Evolutionary conservation across 2,113 vertebrate species (phyloP).

Genomic region (Microcebus tavaratra): DNA sequence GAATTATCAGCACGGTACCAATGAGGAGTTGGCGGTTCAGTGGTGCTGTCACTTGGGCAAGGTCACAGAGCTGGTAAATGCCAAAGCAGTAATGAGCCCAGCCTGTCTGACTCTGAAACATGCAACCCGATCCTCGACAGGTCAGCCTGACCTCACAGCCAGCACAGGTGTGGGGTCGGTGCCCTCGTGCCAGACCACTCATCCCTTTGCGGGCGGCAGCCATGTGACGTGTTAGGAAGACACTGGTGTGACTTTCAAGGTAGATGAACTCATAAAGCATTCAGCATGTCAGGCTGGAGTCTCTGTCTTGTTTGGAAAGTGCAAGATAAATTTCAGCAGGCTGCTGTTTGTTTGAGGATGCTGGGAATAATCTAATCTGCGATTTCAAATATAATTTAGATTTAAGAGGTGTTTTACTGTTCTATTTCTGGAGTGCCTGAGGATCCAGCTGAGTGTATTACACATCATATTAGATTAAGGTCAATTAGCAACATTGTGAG

Average conservation of each 20-base stretch:
- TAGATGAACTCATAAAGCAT: conserved; percentile 56
- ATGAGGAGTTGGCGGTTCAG: not conserved
- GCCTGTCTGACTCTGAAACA: not conserved
- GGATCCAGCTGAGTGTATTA: conserved; percentile 68
- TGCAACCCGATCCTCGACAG: not conserved
- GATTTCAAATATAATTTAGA: conserved; percentile 82
- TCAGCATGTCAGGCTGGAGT: not conserved
- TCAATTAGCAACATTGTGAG: conserved; percentile 75
- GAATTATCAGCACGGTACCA: not conserved
- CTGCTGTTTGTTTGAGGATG: conserved; percentile 71
- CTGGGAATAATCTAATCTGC: conserved; percentile 77
- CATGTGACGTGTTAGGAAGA: not conserved
- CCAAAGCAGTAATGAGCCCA: not conserved
- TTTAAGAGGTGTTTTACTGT: conserved; percentile 71
- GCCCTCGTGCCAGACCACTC: not conserved
- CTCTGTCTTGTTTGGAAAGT: conserved; percentile 68
- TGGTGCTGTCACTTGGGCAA: not conserved
- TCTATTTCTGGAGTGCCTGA: conserved; percentile 46
- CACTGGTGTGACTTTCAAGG: conserved; percentile 36
- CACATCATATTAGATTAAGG: conserved; percentile 79
- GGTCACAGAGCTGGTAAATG: not conserved
- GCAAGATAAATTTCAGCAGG: conserved; percentile 75
- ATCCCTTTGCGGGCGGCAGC: not conserved
- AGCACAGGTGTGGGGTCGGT: not conserved
- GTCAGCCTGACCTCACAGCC: not conserved